Percentiles rank a stretch among this genome's conserved stretches.
These are phyloP conservation scores for Drosophila virilis DNA, from an alignment of 1,140 invertebrate species.

Conservation along the genomic window DNA sequence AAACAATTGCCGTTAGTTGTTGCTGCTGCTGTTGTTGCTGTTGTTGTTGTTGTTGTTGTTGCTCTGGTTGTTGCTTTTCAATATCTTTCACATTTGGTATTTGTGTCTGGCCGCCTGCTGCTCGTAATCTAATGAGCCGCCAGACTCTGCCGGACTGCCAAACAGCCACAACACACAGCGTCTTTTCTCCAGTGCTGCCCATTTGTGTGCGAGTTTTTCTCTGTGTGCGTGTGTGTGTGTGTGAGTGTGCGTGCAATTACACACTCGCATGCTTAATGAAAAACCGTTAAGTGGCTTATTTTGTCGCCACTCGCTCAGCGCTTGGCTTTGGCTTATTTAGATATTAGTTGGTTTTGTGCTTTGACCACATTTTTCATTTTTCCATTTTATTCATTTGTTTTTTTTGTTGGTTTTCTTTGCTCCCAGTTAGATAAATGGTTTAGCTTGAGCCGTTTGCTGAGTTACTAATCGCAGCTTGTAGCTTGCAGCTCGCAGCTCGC, in stretches of 20 bases:
- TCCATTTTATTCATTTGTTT: constrained; percentile 1
- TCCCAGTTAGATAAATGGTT: constrained; percentile 33
- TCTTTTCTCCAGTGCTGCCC: constrained; percentile 21
- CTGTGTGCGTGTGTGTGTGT: constrained; percentile 33
- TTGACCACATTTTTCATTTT: constrained; percentile 11
- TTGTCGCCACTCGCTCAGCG: constrained; percentile 62
- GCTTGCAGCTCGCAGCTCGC: constrained; percentile 32
- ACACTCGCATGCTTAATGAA: constrained; percentile 55
- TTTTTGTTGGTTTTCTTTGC: constrained; percentile 26
- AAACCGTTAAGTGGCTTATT: constrained; percentile 80
- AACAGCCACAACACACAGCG: constrained; percentile 8
- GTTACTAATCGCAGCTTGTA: constrained; percentile 58
- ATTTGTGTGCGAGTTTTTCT: neutral
- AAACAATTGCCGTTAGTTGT: constrained; percentile 53
- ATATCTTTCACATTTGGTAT: constrained; percentile 72
- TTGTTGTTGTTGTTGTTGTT: constrained; percentile 14
- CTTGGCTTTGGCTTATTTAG: constrained; percentile 51
- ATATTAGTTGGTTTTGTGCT: constrained; percentile 41
- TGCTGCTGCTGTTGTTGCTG: constrained; percentile 2
- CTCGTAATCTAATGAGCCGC: constrained; percentile 74
- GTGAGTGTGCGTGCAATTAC: constrained; percentile 67
- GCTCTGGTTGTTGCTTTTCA: constrained; percentile 38
- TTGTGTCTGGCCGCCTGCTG: constrained; percentile 29
- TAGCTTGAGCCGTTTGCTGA: constrained; percentile 19
- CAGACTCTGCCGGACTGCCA: constrained; percentile 21